Base-by-base conservation (phyloP, 2,113 vertebrate species). In the Chaetura pelagica region DNA sequence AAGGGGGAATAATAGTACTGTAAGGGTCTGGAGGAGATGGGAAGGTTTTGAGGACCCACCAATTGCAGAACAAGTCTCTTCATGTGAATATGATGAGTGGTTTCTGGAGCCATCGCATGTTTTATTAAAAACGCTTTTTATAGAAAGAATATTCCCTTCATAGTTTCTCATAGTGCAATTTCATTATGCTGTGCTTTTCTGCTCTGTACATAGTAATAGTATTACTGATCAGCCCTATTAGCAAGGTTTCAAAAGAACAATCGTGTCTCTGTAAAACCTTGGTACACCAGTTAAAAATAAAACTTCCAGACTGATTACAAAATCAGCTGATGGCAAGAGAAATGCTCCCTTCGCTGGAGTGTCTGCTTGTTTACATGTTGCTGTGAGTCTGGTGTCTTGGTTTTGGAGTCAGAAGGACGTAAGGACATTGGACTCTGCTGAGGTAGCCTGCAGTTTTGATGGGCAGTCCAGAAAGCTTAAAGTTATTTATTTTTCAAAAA, bases 101-200 rank as follows among this genome's bases (percentile, higher is more conserved):
- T 95, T 92, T 84, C 83, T 96, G 84, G 42, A 95, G 78, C 44
- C 80, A n/a, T 84, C 69, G 82, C 84, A 95, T 76, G 42, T 92
- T 97, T 95, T 95, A 95, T 92, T 95, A 88, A 94, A 95, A 78
- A 86, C 78, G 51, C 72, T 80, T 96, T 95, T 96, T 89, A 89
- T 63, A 89, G 85, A 73, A 61, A 82, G 73, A 77, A 24, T 84
- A 40, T 93, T 94, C 76, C 21, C 7, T 62, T 55, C 32, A 35
- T 88, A 89, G 89, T 93, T 94, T 92, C 84, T 82, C 46, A 59
- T 62, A 71, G 79, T 74, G 20, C 52, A 75, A 73, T 82, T 89
- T 85, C 63, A 90, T 87, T 67, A 72, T 89, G 79, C 75, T 92
- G 20, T 74, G 71, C 59, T 79, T 69, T 73, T 67, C 66, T 75